A percentile compares a stretch with the other conserved stretches of the same genome.
Evolutionary conservation across 2,888 invertebrate genomes (phyloP).

Genomic region (Empis livida): DNA sequence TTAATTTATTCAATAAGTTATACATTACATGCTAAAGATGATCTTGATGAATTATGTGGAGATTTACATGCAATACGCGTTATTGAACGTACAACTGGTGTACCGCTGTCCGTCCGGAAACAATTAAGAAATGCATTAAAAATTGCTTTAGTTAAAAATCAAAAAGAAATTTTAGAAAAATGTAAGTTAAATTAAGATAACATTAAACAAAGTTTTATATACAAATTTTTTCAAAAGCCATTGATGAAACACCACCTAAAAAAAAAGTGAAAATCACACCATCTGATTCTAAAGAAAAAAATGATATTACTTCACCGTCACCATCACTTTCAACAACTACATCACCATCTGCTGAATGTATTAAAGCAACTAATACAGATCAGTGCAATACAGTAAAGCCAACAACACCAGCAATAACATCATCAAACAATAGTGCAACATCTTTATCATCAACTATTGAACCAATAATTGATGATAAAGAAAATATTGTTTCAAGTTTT

Average conservation of each 20-base stretch:
- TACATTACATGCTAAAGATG: slow-evolving; percentile 34
- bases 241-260: slow-evolving; percentile 16
- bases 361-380: slow-evolving; percentile 3
- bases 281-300: neutral
- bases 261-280: slow-evolving; percentile 14
- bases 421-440: slow-evolving; percentile 11
- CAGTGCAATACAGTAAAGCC: slow-evolving; percentile 17
- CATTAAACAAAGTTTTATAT: too few relatives aligned
- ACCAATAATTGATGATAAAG: neutral
- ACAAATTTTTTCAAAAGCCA: neutral
- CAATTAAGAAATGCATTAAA: slow-evolving; percentile 31
- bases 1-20: slow-evolving; percentile 35
- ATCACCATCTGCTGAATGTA: slow-evolving; percentile 6
- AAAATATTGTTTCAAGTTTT: slow-evolving; percentile 8
- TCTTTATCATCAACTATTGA: neutral
- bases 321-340: neutral
- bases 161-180: slow-evolving; percentile 26
- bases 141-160: slow-evolving; percentile 28
- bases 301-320: neutral
- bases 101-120: slow-evolving; percentile 32
- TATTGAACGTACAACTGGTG: slow-evolving; percentile 33
- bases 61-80: slow-evolving; percentile 36
- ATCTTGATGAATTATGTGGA: slow-evolving; percentile 34
- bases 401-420: slow-evolving; percentile 16
- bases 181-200: slow-evolving; percentile 15